phyloP scores from a whole-genome alignment of 1,140 invertebrate genomes.

The Stratiolaelaps scimitus region DNA sequence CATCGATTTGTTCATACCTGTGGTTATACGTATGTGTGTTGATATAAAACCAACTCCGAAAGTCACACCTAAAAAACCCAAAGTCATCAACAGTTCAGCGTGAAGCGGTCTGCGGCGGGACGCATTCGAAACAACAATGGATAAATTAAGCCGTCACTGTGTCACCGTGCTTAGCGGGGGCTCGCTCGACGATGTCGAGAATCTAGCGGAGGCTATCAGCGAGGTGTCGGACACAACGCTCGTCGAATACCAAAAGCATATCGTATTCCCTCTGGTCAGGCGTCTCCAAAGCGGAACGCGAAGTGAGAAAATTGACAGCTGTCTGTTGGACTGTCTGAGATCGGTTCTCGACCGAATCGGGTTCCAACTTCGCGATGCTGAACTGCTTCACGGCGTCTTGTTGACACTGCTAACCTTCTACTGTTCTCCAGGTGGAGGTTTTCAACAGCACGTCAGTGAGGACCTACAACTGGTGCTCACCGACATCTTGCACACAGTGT shows the following conservation, averaged over 20 bases:
- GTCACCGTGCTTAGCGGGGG: constrained; percentile 1
- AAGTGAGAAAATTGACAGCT: neutral
- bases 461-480: neutral
- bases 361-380: neutral
- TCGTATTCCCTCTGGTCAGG: neutral
- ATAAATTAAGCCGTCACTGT: neutral
- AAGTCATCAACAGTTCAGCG: too few species aligned
- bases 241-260: constrained; percentile 19
- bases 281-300: constrained; percentile 5
- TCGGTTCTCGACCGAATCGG: neutral
- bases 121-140: constrained; percentile 1
- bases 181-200: neutral
- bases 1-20: too few species aligned
- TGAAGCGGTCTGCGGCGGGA: too few species aligned
- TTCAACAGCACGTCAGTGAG: neutral
- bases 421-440: neutral
- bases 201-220: neutral
- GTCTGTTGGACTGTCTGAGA: neutral
- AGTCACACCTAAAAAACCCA: too few species aligned
- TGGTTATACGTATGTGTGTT: too few species aligned
- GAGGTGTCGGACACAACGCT: neutral
- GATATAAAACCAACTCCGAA: too few species aligned
- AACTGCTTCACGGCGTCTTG: neutral
- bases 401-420: constrained; percentile 1
- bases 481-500: neutral